A percentile compares a stretch with the other conserved stretches of the same genome.
Conservation (phyloP, 2,888 invertebrate species). For the Branchellion lobata region DNA sequence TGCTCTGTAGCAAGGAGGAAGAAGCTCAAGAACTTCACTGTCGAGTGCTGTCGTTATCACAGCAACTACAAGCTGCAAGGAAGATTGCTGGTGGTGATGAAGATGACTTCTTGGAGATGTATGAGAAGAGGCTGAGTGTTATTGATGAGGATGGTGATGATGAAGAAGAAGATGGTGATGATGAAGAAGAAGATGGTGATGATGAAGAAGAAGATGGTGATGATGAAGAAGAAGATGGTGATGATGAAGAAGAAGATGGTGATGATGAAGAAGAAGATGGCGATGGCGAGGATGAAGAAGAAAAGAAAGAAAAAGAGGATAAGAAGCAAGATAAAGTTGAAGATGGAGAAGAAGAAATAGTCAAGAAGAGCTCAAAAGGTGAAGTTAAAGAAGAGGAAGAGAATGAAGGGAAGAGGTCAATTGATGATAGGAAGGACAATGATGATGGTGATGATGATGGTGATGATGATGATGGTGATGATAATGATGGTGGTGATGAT, state of each 20-base stretch:
- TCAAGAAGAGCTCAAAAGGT: too few species aligned
- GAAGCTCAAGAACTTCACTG: not conserved
- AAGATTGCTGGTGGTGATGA: not conserved
- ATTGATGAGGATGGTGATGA: conserved; percentile 24
- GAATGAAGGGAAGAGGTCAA: not conserved
- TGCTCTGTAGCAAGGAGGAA: not conserved
- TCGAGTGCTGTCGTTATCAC: too few species aligned
- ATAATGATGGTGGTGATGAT: conserved; percentile 5
- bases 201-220: not conserved
- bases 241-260: not conserved
- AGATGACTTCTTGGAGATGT: conserved; percentile 20
- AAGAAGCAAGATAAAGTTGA: not conserved
- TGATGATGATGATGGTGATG: conserved; percentile 8
- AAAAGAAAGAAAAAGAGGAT: not conserved
- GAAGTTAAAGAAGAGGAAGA: not conserved
- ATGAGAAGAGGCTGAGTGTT: conserved; percentile 5
- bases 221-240: not conserved
- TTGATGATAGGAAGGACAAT: too few species aligned
- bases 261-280: conserved; percentile 28
- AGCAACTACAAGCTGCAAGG: too few species aligned
- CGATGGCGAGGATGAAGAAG: not conserved
- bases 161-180: conserved; percentile 4
- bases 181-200: not conserved
- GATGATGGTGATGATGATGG: not conserved
- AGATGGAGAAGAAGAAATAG: not conserved